Evolutionary conservation across 2,113 vertebrate genomes (phyloP).

Genomic region (Pachyramphus minor): DNA sequence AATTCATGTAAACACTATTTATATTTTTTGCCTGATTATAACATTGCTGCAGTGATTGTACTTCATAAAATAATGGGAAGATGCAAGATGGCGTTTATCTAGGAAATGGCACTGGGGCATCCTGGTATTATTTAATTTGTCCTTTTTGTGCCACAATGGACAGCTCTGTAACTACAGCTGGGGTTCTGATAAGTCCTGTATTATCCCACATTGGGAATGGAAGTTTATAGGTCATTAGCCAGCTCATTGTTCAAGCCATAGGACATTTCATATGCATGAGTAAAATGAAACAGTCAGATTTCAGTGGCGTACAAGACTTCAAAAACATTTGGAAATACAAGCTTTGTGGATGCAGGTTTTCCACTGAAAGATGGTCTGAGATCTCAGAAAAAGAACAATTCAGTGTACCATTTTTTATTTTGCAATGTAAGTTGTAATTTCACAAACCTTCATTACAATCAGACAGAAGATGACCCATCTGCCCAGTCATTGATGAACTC

Average conservation of each 20-base stretch:
- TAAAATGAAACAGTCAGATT: neutral
- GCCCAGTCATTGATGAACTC: neutral
- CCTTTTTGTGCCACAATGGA: neutral
- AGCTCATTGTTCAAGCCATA: neutral
- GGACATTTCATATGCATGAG: neutral
- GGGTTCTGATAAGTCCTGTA: neutral
- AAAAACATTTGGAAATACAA: neutral
- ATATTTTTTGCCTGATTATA: neutral
- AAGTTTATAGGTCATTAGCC: neutral
- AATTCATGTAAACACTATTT: neutral
- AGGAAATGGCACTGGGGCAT: neutral
- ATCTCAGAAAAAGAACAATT: neutral
- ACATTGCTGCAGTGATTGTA: neutral
- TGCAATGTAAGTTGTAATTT: neutral
- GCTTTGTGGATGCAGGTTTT: neutral
- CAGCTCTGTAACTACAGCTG: neutral
- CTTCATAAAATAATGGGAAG: neutral
- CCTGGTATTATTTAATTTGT: neutral
- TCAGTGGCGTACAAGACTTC: neutral
- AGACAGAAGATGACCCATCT: neutral
- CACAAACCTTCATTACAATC: neutral
- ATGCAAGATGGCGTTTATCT: neutral
- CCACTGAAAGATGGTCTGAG: neutral
- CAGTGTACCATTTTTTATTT: neutral
- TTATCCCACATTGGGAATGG: neutral